Evolutionary conservation across 1,140 invertebrate genomes (phyloP).

Genomic region (Bursaphelenchus mucronatus): DNA sequence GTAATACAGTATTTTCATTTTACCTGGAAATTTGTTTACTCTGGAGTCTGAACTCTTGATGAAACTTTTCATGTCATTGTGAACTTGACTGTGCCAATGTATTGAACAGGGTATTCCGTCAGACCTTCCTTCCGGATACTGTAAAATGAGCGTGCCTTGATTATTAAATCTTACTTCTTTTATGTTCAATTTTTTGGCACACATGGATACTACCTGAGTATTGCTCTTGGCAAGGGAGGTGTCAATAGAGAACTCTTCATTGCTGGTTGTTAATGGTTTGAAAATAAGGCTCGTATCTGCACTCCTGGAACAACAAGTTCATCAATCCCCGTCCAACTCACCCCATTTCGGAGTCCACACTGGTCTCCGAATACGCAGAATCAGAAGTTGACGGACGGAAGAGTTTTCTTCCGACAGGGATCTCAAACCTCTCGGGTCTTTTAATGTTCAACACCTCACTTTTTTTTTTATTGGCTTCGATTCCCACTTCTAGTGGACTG

Average conservation of each 20-base stretch:
- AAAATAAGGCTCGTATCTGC: slow-evolving; percentile 10
- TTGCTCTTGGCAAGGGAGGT: slow-evolving; percentile 57
- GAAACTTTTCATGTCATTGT: slow-evolving; percentile 60
- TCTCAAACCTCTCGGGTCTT: no score
- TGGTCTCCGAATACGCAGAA: background rate
- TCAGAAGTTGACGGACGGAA: no score
- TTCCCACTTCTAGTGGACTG: no score
- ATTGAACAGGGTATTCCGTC: slow-evolving; percentile 61
- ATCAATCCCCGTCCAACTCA: slow-evolving; percentile 1
- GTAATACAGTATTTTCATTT: slow-evolving; percentile 7
- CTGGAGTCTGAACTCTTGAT: slow-evolving; percentile 57
- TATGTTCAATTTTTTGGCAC: slow-evolving; percentile 50
- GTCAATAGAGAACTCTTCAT: slow-evolving; percentile 42
- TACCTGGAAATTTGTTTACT: slow-evolving; percentile 63
- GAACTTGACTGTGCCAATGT: slow-evolving; percentile 63
- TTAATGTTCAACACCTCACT: no score
- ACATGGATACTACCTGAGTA: slow-evolving; percentile 55
- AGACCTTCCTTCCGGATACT: slow-evolving; percentile 60
- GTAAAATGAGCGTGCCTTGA: slow-evolving; percentile 35
- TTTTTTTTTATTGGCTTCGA: no score
- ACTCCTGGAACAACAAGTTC: slow-evolving; percentile 6
- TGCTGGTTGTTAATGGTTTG: slow-evolving; percentile 7
- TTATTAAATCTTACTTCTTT: slow-evolving; percentile 1
- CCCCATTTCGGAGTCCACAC: slow-evolving; percentile 15
- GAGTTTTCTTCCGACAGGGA: no score